Evolutionary conservation across 1,140 invertebrate genomes (phyloP).

Genomic region (Aphidius gifuensis): DNA sequence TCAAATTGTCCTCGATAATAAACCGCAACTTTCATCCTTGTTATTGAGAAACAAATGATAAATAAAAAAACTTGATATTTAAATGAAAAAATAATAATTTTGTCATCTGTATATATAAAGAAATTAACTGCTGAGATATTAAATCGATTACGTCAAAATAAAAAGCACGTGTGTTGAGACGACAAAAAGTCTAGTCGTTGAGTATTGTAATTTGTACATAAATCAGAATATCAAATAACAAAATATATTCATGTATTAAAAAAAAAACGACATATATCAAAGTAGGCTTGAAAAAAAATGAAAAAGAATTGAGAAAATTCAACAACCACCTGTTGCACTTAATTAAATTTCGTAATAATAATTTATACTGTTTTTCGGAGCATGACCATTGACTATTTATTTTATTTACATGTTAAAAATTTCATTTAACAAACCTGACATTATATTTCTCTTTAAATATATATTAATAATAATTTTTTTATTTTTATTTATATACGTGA

Average conservation of each 20-base stretch:
- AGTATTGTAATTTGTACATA: constrained; percentile 1
- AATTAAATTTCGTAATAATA: constrained; percentile 37
- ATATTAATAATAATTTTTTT: background rate
- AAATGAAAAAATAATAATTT: no score
- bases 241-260: no score
- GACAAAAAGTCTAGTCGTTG: background rate
- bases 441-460: background rate
- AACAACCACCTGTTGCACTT: constrained; percentile 38
- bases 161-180: no score
- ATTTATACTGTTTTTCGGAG: constrained; percentile 36
- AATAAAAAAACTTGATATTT: no score
- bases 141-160: no score
- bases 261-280: background rate
- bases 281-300: background rate
- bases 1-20: no score
- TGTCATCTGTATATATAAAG: no score
- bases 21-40: no score
- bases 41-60: no score
- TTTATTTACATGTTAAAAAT: background rate
- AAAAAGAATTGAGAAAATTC: constrained; percentile 4
- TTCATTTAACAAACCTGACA: constrained; percentile 14
- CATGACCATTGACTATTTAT: constrained; percentile 30
- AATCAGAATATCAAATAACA: constrained; percentile 3
- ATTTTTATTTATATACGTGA: background rate
- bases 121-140: no score